Conservation (phyloP, 2,113 vertebrate genomes). For the Gopherus evgoodei region DNA sequence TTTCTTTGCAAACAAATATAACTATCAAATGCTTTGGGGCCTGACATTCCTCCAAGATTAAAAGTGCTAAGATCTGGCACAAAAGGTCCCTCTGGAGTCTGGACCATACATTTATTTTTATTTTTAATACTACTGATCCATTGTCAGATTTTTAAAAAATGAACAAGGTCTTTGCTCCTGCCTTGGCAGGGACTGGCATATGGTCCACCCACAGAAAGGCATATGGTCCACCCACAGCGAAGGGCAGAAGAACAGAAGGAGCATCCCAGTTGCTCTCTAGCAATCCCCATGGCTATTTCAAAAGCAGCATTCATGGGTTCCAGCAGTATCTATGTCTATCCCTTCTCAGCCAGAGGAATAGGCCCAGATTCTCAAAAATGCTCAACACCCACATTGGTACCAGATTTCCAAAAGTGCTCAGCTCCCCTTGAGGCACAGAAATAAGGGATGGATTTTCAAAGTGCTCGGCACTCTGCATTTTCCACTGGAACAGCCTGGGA, state of each 20-base stretch:
- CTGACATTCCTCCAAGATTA: constrained; percentile 25
- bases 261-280: neutral
- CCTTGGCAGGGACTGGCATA: neutral
- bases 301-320: neutral
- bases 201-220: neutral
- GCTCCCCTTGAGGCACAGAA: neutral
- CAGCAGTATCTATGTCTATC: neutral
- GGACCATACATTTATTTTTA: constrained; percentile 21
- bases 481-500: neutral
- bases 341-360: neutral
- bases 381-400: neutral
- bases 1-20: constrained; percentile 52
- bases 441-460: neutral
- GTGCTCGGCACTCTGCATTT: neutral
- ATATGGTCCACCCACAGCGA: neutral
- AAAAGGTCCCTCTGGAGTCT: constrained; percentile 41
- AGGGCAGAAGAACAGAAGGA: neutral
- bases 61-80: constrained; percentile 48
- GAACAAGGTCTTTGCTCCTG: neutral
- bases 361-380: neutral
- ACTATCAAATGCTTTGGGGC: constrained; percentile 52
- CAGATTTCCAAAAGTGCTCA: neutral
- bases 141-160: constrained; percentile 55
- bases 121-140: constrained; percentile 35
- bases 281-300: neutral